phyloP scores from a whole-genome alignment of 2,113 vertebrate genomes.

The Microtus oregoni region DNA sequence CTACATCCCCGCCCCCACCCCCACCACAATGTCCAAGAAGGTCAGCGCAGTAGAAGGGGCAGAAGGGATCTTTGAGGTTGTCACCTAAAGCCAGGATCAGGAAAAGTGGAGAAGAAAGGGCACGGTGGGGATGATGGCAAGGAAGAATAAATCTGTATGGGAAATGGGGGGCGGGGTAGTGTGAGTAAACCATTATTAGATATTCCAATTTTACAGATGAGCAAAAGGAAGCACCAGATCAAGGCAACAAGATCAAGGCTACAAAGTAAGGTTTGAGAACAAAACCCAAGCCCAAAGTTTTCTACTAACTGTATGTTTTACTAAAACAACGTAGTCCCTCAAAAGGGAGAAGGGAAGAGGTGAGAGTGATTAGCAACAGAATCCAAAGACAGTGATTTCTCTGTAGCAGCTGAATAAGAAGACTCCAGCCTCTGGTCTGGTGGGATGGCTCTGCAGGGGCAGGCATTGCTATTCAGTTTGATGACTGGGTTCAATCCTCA shows the following conservation, averaged over 20 bases:
- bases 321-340: too few species aligned
- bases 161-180: neutral
- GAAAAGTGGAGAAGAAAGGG: neutral
- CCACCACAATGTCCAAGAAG: neutral
- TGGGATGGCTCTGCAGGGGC: too few species aligned
- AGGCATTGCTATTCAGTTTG: too few species aligned
- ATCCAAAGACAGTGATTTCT: too few species aligned
- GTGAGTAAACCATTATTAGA: neutral
- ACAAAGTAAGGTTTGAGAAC: neutral
- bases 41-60: neutral
- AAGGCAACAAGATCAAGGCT: neutral
- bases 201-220: neutral
- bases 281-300: too few species aligned
- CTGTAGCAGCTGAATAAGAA: too few species aligned
- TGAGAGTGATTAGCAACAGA: too few species aligned
- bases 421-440: too few species aligned
- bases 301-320: too few species aligned
- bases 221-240: neutral
- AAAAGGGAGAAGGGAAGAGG: too few species aligned
- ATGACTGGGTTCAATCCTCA: too few species aligned
- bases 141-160: neutral
- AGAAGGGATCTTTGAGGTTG: neutral
- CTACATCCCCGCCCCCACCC: too few species aligned
- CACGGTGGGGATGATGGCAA: neutral
- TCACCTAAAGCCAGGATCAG: neutral